Evolutionary conservation across 2,888 invertebrate genomes (phyloP).

Genomic region (Xestoiulus laeticollis): DNA sequence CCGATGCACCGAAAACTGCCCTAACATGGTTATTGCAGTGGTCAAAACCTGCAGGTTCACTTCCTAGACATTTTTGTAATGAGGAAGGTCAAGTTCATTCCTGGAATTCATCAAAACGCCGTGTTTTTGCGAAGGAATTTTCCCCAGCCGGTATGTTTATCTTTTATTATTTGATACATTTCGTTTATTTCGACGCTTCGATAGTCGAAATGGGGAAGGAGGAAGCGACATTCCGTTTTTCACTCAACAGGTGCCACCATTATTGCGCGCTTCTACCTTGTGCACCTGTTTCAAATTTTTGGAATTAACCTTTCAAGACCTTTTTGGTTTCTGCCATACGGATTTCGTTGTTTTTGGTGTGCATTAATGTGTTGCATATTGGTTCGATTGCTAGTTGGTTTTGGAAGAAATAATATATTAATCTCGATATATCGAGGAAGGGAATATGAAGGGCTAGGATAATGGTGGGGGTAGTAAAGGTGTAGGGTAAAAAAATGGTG

Average conservation of each 20-base stretch:
- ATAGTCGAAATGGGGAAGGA: not conserved
- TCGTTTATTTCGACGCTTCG: not conserved
- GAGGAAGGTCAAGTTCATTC: constrained; percentile 46
- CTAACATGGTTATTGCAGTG: not conserved
- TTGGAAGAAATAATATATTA: not conserved
- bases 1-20: not conserved
- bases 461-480: not conserved
- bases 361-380: not conserved
- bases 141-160: not conserved
- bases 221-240: constrained; percentile 19
- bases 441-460: not conserved
- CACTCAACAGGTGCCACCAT: constrained; percentile 44
- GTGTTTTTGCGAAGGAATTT: not conserved
- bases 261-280: not conserved
- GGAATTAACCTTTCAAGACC: not conserved
- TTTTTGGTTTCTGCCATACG: not conserved
- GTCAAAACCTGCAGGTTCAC: constrained; percentile 33
- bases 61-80: constrained; percentile 44
- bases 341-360: not conserved
- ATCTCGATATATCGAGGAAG: not conserved
- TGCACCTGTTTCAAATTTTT: constrained; percentile 14
- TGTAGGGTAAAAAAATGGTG: not conserved
- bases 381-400: too few species aligned
- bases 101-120: not conserved
- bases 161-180: not conserved